These are phyloP conservation scores for Leptogaster cylindrica DNA, from an alignment of 2,888 invertebrate genomes.

Conservation along the genomic window DNA sequence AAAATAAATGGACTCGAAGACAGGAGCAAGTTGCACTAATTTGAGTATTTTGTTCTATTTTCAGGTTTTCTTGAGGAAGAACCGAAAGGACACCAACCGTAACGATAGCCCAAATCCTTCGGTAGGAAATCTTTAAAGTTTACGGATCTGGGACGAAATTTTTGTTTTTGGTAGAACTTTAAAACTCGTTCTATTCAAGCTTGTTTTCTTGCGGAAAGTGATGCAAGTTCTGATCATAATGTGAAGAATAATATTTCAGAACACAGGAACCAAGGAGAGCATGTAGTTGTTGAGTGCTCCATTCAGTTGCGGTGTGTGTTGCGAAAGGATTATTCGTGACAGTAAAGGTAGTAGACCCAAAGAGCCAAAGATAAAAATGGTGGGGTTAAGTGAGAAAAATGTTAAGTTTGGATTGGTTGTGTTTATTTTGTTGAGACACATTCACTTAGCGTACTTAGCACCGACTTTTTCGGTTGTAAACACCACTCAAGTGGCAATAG, in stretches of 20 bases:
- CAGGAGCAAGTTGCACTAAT: background rate
- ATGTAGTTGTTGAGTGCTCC: slow-evolving; percentile 9
- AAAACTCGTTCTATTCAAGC: slow-evolving; percentile 1
- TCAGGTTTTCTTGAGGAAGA: background rate
- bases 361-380: slow-evolving; percentile 23
- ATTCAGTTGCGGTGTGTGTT: background rate
- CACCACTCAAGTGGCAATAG: background rate
- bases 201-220: slow-evolving; percentile 9
- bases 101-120: too few relatives aligned
- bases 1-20: too few relatives aligned
- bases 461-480: slow-evolving; percentile 9
- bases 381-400: slow-evolving; percentile 1
- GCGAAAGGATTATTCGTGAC: background rate
- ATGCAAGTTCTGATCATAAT: slow-evolving; percentile 5
- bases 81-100: background rate
- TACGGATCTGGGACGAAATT: background rate
- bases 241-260: background rate
- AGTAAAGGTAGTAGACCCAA: background rate
- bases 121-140: slow-evolving; percentile 10
- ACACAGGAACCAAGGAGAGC: background rate
- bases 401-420: slow-evolving; percentile 21
- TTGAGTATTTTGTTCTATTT: slow-evolving; percentile 1
- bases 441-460: background rate
- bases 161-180: background rate
- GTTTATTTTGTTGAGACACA: slow-evolving; percentile 10